These are phyloP conservation scores for Phrynocephalus forsythii DNA, from an alignment of 2,797 vertebrate species.

Conservation along the genomic window DNA sequence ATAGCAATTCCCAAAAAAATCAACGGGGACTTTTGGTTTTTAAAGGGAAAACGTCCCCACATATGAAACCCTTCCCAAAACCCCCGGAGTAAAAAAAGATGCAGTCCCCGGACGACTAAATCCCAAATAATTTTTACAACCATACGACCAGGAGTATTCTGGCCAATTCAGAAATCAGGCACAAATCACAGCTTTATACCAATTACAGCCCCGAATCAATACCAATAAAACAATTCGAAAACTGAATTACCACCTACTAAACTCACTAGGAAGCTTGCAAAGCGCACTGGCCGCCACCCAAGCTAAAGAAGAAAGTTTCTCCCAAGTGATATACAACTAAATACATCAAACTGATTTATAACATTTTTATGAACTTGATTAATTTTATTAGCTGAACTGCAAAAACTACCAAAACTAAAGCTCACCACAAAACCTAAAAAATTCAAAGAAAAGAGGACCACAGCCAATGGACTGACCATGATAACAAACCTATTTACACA, in stretches of 20 bases:
- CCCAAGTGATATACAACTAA: neutral
- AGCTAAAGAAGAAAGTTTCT: neutral
- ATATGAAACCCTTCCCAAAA: conserved; percentile 12
- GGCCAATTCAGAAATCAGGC: neutral
- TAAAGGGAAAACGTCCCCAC: neutral
- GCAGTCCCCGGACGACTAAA: conserved; percentile 59
- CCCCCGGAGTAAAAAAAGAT: conserved; percentile 56
- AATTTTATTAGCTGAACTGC: too few relatives aligned
- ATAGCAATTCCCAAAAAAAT: rapidly evolving
- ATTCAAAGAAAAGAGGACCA: too few relatives aligned
- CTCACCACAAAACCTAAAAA: too few relatives aligned
- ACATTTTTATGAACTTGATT: too few relatives aligned
- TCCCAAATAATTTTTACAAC: conserved; percentile 16
- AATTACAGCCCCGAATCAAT: neutral
- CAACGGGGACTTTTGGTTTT: rapidly evolving
- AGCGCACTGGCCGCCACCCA: conserved; percentile 21
- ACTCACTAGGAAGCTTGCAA: neutral
- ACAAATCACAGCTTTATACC: conserved; percentile 15
- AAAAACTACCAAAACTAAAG: too few relatives aligned
- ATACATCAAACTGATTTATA: too few relatives aligned
- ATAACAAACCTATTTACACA: rapidly evolving
- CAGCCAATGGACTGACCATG: neutral
- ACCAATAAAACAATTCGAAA: neutral
- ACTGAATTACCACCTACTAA: rapidly evolving
- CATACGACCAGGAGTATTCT: rapidly evolving